Evolutionary conservation across 2,797 vertebrate genomes (phyloP).

Genomic region (Poecilia picta): DNA sequence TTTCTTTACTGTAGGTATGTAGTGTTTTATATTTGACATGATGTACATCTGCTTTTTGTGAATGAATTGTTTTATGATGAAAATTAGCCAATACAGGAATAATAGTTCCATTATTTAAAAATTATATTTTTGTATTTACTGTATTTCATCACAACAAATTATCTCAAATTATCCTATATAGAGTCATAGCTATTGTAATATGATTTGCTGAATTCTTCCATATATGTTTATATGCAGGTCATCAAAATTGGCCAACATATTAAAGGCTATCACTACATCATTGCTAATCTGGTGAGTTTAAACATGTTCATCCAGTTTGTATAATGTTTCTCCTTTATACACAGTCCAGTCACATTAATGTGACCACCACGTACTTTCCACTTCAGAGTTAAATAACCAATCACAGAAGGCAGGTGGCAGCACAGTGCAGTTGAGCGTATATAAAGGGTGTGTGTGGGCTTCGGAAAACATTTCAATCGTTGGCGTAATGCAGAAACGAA

Average conservation of each 20-base stretch:
- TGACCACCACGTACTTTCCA: too few relatives aligned
- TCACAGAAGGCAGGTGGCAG: too few relatives aligned
- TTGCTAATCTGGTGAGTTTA: conserved; percentile 95
- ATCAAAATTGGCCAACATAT: conserved; percentile 98
- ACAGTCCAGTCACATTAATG: too few relatives aligned
- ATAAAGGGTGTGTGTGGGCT: too few relatives aligned
- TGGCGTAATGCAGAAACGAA: too few relatives aligned
- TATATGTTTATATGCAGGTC: conserved; percentile 80
- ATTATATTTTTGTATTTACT: background rate
- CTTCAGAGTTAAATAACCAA: too few relatives aligned
- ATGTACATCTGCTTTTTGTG: background rate
- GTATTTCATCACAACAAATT: background rate
- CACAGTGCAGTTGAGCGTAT: too few relatives aligned
- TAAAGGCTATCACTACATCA: conserved; percentile 99
- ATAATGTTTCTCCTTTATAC: background rate
- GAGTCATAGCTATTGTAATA: background rate
- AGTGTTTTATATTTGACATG: background rate
- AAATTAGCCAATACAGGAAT: background rate
- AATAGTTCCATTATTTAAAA: background rate
- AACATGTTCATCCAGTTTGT: background rate
- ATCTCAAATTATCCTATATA: background rate
- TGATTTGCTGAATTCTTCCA: background rate
- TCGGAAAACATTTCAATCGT: too few relatives aligned
- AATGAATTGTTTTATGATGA: background rate
- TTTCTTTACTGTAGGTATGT: background rate